Evolutionary conservation across 64 coral and sea anemone genomes (phyloP), one percentile per base, ranked within the genome.

Genomic region (Stichodactyla mertensii): DNA sequence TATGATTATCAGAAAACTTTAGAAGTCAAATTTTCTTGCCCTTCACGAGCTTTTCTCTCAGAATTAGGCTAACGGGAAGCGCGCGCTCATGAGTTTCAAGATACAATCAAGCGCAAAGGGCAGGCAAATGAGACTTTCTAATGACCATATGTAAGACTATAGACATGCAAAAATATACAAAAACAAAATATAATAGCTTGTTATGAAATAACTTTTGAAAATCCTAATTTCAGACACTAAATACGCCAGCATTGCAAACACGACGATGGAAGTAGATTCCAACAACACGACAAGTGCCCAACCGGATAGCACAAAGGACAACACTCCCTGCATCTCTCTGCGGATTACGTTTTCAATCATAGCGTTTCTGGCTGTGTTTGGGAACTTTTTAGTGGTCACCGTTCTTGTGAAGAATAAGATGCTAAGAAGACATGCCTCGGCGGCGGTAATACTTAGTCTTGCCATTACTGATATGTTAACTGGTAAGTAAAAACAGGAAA

Each of bases 371-470:
- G 45, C 86, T 16, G 51, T 87, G 9, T 55, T 87, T 77, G 86
- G 86, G 9, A 87, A 87, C 31, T 14, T 69, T 15, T 28, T 87
- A 27, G 86, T 87, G 7, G 69, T 69, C 6, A 20, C 19, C 6
- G 86, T 87, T 14, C 69, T 87, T 28, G 22, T 87, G 7, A 71
- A 71, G n/a, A 55, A 56, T 54, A 69, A 67, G 10, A 87, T 10
- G 11, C 26, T 69, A 54, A 16, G 51, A 51, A 54, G 66, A 6
- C 69, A 87, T 56, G 69, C 86, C 10, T 87, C 69, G 16, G 77
- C 69, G 14, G 69, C 77, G 86, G 27, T 87, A 24, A 87, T 87
- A 55, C 54, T 87, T 8, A 16, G 52, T 14, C 86, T 87, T 53
- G 86, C 67, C 31, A 52, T 85, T 12, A 23, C 52, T 1, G 83